These are phyloP conservation scores for Enteromius argenteus DNA, from an alignment of 2,797 vertebrate genomes.

Conservation along the genomic window DNA sequence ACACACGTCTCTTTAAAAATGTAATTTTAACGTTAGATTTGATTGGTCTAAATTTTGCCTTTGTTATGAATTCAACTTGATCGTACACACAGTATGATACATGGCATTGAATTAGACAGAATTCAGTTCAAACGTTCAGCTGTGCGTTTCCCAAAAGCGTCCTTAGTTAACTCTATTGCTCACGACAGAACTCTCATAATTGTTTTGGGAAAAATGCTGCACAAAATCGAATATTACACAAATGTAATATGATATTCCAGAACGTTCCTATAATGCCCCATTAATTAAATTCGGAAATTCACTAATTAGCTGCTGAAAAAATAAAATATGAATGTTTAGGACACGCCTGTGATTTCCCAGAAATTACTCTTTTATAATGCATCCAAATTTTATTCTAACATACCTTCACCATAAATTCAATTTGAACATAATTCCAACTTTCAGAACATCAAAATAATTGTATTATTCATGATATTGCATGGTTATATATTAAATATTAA, in stretches of 20 bases:
- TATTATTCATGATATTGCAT: background rate
- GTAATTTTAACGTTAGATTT: too few species aligned
- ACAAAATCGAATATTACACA: too few species aligned
- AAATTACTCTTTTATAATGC: background rate
- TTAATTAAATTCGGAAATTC: background rate
- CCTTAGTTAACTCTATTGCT: too few species aligned
- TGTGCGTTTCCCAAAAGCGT: too few species aligned
- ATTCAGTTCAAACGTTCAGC: background rate
- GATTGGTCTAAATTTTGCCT: background rate
- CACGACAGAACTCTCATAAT: too few species aligned
- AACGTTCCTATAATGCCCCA: background rate
- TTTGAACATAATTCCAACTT: background rate
- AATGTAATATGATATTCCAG: background rate
- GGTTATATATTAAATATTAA: background rate
- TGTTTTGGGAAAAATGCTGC: too few species aligned
- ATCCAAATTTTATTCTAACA: background rate
- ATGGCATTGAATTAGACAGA: background rate
- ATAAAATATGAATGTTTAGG: background rate
- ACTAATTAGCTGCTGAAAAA: background rate
- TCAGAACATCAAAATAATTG: background rate
- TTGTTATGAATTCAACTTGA: background rate
- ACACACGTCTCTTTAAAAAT: background rate
- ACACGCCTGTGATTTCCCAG: background rate
- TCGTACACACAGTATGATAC: too few species aligned
- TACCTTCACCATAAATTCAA: background rate